Evolutionary conservation across 1,140 invertebrate genomes (phyloP).

Genomic region (Chymomyza costata): DNA sequence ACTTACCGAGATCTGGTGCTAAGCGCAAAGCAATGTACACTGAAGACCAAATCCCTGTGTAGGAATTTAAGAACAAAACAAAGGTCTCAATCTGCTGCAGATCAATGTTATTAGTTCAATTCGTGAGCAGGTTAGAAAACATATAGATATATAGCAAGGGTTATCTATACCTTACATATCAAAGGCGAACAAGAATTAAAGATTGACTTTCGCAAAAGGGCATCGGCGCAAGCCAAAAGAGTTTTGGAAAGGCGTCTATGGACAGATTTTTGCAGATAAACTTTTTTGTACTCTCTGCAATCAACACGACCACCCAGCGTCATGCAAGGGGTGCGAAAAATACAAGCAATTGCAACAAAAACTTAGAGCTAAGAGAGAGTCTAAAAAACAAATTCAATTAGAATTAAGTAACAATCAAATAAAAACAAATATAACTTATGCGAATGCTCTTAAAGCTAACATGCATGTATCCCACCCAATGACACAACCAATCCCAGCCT

Average conservation of each 20-base stretch:
- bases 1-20: neutral
- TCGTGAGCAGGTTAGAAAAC: neutral
- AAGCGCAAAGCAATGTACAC: neutral
- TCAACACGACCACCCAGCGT: too few species aligned
- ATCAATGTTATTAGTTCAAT: neutral
- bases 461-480: too few species aligned
- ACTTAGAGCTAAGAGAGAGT: too few species aligned
- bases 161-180: conserved; percentile 1
- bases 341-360: too few species aligned
- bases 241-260: neutral
- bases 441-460: too few species aligned
- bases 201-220: conserved; percentile 2
- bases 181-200: neutral
- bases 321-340: too few species aligned
- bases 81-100: neutral
- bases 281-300: too few species aligned
- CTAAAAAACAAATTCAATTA: too few species aligned
- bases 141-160: neutral
- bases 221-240: neutral
- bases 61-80: neutral
- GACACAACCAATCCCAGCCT: too few species aligned
- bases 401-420: too few species aligned
- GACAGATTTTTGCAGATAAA: too few species aligned
- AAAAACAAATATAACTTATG: too few species aligned
- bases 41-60: neutral